Evolutionary conservation across 1,140 invertebrate genomes (phyloP).

Genomic region (Papilio polyxenes): DNA sequence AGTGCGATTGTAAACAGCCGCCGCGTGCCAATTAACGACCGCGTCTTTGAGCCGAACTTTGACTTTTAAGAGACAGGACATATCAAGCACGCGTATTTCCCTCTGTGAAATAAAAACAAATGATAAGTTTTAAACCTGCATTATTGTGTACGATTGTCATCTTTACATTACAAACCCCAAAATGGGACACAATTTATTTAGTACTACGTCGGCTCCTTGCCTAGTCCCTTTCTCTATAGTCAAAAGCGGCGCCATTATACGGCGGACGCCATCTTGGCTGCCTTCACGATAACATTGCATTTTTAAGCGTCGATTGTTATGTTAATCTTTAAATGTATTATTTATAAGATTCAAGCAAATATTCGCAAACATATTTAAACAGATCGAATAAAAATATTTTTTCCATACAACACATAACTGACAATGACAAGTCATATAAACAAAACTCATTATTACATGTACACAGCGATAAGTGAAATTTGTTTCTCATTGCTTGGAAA

Average conservation of each 20-base stretch:
- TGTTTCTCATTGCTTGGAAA: neutral
- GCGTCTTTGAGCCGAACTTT: neutral
- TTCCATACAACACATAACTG: neutral
- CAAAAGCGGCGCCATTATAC: neutral
- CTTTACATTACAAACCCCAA: too few relatives aligned
- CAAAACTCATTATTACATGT: neutral
- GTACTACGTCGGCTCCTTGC: too few relatives aligned
- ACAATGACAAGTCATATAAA: neutral
- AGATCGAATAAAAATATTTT: too few relatives aligned
- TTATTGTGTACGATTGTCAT: too few relatives aligned
- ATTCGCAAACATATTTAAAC: neutral
- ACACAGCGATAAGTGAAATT: neutral
- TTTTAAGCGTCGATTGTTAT: slow-evolving; percentile 13
- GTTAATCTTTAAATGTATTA: neutral
- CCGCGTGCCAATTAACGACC: slow-evolving; percentile 16
- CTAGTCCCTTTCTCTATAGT: neutral
- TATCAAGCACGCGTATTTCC: too few relatives aligned
- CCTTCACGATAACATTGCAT: slow-evolving; percentile 4
- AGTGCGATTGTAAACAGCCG: slow-evolving; percentile 17
- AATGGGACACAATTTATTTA: too few relatives aligned
- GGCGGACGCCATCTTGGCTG: slow-evolving; percentile 25
- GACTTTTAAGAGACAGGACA: too few relatives aligned
- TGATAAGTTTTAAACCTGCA: too few relatives aligned
- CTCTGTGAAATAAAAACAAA: too few relatives aligned
- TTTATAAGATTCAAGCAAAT: neutral